Conservation (phyloP, 2,113 vertebrate genomes). For the Poecilia latipinna region DNA sequence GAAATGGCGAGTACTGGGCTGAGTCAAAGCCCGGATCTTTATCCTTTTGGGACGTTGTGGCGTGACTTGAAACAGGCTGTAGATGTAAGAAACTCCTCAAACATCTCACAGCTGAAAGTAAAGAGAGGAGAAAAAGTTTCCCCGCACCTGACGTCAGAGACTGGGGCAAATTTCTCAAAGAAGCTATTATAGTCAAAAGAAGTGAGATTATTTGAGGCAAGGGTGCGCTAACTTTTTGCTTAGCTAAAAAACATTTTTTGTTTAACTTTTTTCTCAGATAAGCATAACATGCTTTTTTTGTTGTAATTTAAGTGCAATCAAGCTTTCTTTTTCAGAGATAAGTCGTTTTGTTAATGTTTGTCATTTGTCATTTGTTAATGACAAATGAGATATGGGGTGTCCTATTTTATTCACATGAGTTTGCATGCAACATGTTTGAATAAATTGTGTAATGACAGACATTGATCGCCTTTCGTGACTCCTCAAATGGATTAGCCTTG, state of each 20-base stretch:
- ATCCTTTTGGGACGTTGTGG: too few relatives aligned
- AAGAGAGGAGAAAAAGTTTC: background rate
- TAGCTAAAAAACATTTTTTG: background rate
- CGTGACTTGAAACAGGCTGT: too few relatives aligned
- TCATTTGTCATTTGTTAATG: background rate
- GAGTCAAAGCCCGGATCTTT: too few relatives aligned
- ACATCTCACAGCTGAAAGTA: too few relatives aligned
- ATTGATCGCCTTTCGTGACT: background rate
- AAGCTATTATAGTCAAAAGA: background rate
- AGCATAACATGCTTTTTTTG: background rate
- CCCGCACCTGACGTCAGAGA: background rate
- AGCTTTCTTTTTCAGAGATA: too few relatives aligned
- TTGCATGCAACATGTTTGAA: background rate
- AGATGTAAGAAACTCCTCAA: too few relatives aligned
- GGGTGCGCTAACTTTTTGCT: background rate
- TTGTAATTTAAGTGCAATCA: too few relatives aligned
- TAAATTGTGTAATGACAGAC: background rate
- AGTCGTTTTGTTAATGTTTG: too few relatives aligned
- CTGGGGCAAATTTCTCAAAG: background rate
- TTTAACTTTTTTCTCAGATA: background rate
- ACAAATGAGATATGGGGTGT: background rate
- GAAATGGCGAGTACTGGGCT: too few relatives aligned
- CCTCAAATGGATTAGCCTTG: background rate
- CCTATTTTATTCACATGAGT: background rate
- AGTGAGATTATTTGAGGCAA: background rate